phyloP scores from a whole-genome alignment of 2,888 invertebrate genomes.

The Mylabris sibirica region DNA sequence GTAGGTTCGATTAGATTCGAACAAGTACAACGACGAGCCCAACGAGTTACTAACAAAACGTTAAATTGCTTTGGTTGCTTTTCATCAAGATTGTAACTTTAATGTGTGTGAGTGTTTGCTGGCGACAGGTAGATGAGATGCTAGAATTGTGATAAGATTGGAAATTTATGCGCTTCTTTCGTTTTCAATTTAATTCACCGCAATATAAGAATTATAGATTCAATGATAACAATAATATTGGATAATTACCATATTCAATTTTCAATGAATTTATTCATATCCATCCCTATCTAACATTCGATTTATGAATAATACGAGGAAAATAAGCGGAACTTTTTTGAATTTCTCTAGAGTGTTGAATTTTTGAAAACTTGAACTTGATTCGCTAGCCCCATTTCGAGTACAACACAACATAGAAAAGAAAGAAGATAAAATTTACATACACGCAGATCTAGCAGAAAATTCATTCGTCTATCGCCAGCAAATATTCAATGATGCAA shows the following conservation, averaged over 20 bases:
- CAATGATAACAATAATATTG: slow-evolving; percentile 1
- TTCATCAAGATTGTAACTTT: neutral
- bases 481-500: slow-evolving; percentile 2
- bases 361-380: neutral
- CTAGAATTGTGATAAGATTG: neutral
- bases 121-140: neutral
- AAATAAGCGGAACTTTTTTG: neutral
- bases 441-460: neutral
- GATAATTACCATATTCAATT: slow-evolving; percentile 10
- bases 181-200: neutral
- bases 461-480: neutral
- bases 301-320: neutral
- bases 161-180: neutral
- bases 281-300: neutral
- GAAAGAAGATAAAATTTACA: no score
- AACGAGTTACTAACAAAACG: neutral
- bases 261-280: neutral
- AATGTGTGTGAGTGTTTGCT: neutral
- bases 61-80: no score
- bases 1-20: no score
- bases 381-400: neutral
- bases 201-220: neutral
- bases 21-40: no score
- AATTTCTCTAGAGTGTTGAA: slow-evolving; percentile 10
- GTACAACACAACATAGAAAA: neutral